Percentiles rank a stretch among this genome's conserved stretches.
phyloP scores from a whole-genome alignment of 1,140 invertebrate species.

The Drosophila grimshawi region DNA sequence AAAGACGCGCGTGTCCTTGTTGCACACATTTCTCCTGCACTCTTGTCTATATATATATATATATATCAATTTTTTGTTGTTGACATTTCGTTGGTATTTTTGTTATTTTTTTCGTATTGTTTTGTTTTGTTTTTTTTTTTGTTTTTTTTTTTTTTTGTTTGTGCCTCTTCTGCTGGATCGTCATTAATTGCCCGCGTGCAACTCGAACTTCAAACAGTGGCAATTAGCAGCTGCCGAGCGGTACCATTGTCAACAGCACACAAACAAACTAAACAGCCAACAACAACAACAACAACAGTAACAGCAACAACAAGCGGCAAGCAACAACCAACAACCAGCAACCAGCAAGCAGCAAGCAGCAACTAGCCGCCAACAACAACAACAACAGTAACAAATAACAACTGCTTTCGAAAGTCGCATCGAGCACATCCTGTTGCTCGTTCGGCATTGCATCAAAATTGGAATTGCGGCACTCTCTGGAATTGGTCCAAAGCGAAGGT shows the following conservation, averaged over 20 bases:
- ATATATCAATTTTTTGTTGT: no score
- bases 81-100: no score
- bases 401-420: slow-evolving; percentile 76
- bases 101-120: no score
- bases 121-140: not conserved
- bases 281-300: slow-evolving; percentile 24
- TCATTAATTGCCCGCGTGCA: slow-evolving; percentile 20
- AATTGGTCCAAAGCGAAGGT: slow-evolving; percentile 57
- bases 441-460: slow-evolving; percentile 59
- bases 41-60: no score
- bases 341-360: not conserved
- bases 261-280: not conserved
- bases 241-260: slow-evolving; percentile 24
- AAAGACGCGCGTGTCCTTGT: slow-evolving; percentile 28
- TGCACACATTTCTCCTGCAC: not conserved
- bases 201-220: slow-evolving; percentile 14
- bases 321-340: slow-evolving; percentile 11
- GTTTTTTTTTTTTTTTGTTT: slow-evolving; percentile 19
- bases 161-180: not conserved
- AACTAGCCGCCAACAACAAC: slow-evolving; percentile 8
- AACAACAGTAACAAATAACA: slow-evolving; percentile 26
- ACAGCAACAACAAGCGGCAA: slow-evolving; percentile 2
- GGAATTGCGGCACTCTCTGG: slow-evolving; percentile 38
- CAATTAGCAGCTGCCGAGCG: not conserved
- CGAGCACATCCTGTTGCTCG: slow-evolving; percentile 69